Evolutionary conservation across 2,888 invertebrate species (phyloP), one percentile per base, ranked within the genome.

Genomic region (Cheilosia vulpina): DNA sequence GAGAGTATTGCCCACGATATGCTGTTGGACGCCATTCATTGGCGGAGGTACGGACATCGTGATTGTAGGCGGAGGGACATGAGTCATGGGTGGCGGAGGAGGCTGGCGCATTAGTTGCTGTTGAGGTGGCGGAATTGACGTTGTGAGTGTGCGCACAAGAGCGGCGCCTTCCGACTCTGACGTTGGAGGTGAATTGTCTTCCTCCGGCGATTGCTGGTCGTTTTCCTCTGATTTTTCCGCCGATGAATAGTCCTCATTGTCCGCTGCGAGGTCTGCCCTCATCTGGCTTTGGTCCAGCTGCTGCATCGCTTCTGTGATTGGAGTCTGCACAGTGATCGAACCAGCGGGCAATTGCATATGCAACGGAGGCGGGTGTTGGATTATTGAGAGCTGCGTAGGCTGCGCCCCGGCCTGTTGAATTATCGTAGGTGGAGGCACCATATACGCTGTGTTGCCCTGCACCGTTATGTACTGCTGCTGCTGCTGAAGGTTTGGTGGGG

Each of bases 381-480:
- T 87, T 45, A 87, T 87, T 1, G 87, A 87, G 1, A 85, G 27
- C 52, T 87, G 87, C 1, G 87, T 72, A 1, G 75, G 87, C 4
- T 83, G 87, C 0, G 63, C 31, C 2, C 63, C 81, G 7, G 85
- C 63, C 47, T 88, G 88, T 34, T 88, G 87, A n/a, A 88, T 88
- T 53, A 89, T 87, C 58, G 89, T 88, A 34, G 89, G 88, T 9
- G 89, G 89, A 7, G 89, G 89, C 58, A 89, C 83, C 88, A 89
- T 89, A 47, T 88, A 89, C 0, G 89, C 87, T 6, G 89, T 88
- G 57, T 88, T 89, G 0, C 88, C 89, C 27, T 89, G 89, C 7
- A 89, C 87, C 1, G 89, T 88, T 11, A 89, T 88, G 71, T 81
- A 89, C 21, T 89, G 89, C 53, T 89, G 89, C 27, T 85, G 87